Evolutionary conservation across 2,888 invertebrate genomes (phyloP), one percentile per base, ranked within the genome.

Genomic region (Synanthedon myopaeformis): DNA sequence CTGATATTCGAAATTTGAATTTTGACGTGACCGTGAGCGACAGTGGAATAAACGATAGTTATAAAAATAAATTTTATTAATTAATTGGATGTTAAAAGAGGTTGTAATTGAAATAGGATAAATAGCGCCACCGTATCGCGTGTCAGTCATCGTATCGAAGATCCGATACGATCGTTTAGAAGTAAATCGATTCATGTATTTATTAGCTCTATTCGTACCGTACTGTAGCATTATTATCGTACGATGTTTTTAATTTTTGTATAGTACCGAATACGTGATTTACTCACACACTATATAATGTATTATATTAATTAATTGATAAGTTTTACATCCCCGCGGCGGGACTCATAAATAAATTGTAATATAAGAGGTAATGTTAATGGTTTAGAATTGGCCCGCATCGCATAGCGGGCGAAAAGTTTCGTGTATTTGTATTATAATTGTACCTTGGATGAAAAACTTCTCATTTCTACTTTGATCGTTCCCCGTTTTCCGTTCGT

Each of bases 241-340:
- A 82, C 78, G 83, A 84, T 78, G 83, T 86, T 86, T 85, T 86
- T 85, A 85, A 83, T 86, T 86, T 87, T 86, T 86, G 85, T 87
- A 87, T 86, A 86, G 85, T 82, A 82, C 79, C 67, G 70, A 35
- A 74, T 64, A 69, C 69, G 81, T 71, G 82, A 68, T 59, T 61
- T 63, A 63, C 65, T 68, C 69, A 70, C 72, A 64, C 65, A 73
- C 74, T 76, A 35, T 35, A 35, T 35, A 72, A 74, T 84, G 83
- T 84, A 82, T 80, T 57, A 82, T 82, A 81, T 80, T 72, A 75
- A 76, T 66, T 67, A 67, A 63, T 73, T 69, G 69, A 75, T 80
- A 79, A 80, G 77, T 80, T 79, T 76, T 76, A 76, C 76, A 69
- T 67, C 71, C 75, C 69, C 66, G 64, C 62, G 65, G 61, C 11